A percentile compares a stretch with the other conserved stretches of the same genome.
These are phyloP conservation scores for Myotis findleyi DNA, from an alignment of 2,797 vertebrate genomes.

Conservation along the genomic window DNA sequence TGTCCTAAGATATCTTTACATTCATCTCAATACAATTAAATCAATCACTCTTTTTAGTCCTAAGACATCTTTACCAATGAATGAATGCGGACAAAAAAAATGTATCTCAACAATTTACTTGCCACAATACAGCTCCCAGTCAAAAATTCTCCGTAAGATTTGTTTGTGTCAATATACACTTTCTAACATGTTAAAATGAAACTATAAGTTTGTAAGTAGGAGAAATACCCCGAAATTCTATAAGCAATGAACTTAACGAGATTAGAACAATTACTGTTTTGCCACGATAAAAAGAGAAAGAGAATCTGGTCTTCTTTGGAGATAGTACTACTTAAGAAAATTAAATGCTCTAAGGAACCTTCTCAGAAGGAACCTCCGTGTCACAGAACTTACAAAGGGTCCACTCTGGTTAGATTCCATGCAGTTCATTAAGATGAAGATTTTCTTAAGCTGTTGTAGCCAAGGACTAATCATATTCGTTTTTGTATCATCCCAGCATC, in stretches of 20 bases:
- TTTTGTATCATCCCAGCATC: not conserved
- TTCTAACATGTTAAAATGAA: conserved; percentile 41
- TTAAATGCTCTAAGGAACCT: not conserved
- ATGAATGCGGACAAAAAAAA: not conserved
- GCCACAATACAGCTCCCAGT: not conserved
- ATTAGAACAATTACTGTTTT: conserved; percentile 35
- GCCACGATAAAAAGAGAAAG: not conserved
- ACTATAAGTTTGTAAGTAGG: not conserved
- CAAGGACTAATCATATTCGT: not conserved
- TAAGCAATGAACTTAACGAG: not conserved
- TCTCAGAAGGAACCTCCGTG: not conserved
- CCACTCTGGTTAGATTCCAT: not conserved
- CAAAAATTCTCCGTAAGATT: not conserved
- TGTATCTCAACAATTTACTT: not conserved
- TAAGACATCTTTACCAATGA: not conserved
- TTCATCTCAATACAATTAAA: not conserved
- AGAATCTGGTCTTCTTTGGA: not conserved
- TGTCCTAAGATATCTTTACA: conserved; percentile 13
- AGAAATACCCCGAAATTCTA: not conserved
- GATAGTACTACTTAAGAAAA: no score
- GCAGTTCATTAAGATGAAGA: not conserved
- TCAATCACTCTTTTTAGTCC: conserved; percentile 6
- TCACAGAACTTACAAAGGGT: not conserved
- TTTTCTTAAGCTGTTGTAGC: not conserved
- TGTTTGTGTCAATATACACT: not conserved